Conservation (phyloP, 2,797 vertebrate genomes). For the Psittacula derbiana region DNA sequence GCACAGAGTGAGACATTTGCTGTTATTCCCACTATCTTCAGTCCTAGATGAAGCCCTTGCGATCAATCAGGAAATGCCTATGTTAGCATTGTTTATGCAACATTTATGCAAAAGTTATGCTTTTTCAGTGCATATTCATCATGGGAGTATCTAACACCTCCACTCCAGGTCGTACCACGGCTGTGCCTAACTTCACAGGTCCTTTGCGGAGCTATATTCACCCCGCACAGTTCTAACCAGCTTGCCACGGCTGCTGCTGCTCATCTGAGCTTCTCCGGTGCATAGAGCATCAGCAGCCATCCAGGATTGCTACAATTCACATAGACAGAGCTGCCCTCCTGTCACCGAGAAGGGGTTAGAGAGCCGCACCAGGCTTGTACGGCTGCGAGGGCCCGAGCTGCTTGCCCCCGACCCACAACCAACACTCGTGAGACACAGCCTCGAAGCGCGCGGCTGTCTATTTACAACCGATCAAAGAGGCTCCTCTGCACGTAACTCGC, state of each 20-base stretch:
- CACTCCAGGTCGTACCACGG: too few relatives aligned
- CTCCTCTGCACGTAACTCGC: background rate
- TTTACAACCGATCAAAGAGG: too few relatives aligned
- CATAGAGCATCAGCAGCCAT: fast-evolving
- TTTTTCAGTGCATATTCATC: background rate
- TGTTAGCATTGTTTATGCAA: fast-evolving
- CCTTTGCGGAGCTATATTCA: background rate
- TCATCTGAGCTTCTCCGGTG: background rate
- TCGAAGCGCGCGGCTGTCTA: fast-evolving
- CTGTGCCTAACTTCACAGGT: fast-evolving
- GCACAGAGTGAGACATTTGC: too few relatives aligned
- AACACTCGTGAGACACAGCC: fast-evolving
- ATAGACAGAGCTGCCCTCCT: background rate
- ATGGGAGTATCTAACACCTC: fast-evolving
- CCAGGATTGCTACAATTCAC: fast-evolving
- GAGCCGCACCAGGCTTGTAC: fast-evolving
- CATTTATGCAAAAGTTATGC: background rate
- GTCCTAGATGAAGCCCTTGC: background rate
- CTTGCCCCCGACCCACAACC: fast-evolving
- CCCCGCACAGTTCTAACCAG: fast-evolving
- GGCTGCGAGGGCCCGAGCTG: background rate
- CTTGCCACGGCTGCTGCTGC: background rate
- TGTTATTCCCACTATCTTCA: too few relatives aligned
- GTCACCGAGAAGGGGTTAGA: background rate
- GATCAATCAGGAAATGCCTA: background rate